These are phyloP conservation scores for Ypsolopha sequella DNA, from an alignment of 2,888 invertebrate genomes.

Conservation along the genomic window DNA sequence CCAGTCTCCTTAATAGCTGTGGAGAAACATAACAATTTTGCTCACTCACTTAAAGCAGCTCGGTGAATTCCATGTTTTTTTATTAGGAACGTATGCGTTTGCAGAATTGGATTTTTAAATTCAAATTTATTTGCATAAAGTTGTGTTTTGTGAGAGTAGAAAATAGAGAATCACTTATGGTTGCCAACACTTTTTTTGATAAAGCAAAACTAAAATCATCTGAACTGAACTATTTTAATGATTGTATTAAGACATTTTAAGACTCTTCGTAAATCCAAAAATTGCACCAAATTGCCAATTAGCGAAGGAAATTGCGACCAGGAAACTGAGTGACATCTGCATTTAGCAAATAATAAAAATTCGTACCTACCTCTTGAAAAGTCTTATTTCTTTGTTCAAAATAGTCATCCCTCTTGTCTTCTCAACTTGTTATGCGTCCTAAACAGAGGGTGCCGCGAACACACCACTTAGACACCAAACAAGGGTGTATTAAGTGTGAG, in stretches of 20 bases:
- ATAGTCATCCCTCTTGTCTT: constrained; percentile 47
- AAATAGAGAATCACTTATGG: too few relatives aligned
- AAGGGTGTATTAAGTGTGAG: constrained; percentile 70
- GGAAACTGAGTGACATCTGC: too few relatives aligned
- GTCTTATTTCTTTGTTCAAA: constrained; percentile 17
- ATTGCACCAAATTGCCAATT: too few relatives aligned
- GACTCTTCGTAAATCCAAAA: too few relatives aligned
- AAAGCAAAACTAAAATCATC: too few relatives aligned
- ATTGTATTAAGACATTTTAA: too few relatives aligned
- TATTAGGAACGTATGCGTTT: background rate
- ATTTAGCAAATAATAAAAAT: background rate
- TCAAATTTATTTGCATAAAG: background rate
- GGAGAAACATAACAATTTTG: constrained; percentile 17
- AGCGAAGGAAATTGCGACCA: too few relatives aligned
- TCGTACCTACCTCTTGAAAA: background rate
- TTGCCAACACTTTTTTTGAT: too few relatives aligned
- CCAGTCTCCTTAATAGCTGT: constrained; percentile 2
- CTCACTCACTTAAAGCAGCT: constrained; percentile 17
- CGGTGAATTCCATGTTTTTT: background rate
- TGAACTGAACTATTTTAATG: too few relatives aligned
- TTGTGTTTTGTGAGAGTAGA: too few relatives aligned
- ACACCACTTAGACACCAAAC: constrained; percentile 71
- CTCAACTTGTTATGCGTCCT: constrained; percentile 59
- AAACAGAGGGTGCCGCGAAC: constrained; percentile 67
- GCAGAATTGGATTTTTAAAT: constrained; percentile 3